Percentiles rank a stretch among this genome's conserved stretches.
Conservation (phyloP, 1,140 invertebrate species). For the Penaeus indicus region DNA sequence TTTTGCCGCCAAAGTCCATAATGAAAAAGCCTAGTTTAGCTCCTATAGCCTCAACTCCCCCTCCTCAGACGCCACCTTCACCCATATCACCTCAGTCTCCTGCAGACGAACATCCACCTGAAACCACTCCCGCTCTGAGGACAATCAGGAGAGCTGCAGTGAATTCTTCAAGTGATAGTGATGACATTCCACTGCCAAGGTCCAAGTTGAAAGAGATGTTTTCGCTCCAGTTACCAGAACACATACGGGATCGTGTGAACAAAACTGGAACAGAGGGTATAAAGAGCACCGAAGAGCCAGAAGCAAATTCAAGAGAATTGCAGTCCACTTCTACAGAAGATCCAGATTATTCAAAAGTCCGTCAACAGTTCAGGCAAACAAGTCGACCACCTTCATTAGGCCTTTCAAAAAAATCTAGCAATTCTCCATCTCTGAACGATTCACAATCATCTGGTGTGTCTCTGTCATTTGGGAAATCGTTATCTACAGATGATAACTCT, state of each 20-base stretch:
- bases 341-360: background rate
- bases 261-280: too few relatives aligned
- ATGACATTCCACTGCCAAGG: conserved; percentile 41
- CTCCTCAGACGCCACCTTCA: conserved; percentile 39
- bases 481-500: conserved; percentile 41
- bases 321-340: background rate
- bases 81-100: background rate
- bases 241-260: conserved; percentile 39
- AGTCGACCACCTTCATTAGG: background rate
- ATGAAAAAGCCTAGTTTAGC: conserved; percentile 55
- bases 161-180: conserved; percentile 33
- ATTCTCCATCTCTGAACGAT: background rate
- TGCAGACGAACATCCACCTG: background rate
- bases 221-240: conserved; percentile 45
- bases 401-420: background rate
- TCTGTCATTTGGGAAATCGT: conserved; percentile 13
- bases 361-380: background rate
- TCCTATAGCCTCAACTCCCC: conserved; percentile 52
- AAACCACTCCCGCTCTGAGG: too few relatives aligned
- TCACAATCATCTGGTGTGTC: conserved; percentile 17
- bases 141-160: too few relatives aligned
- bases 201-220: conserved; percentile 52
- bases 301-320: background rate
- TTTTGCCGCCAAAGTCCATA: conserved; percentile 36
- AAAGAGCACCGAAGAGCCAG: background rate